Conservation (phyloP, 1,140 invertebrate genomes). For the Carcinoscorpius rotundicauda region DNA sequence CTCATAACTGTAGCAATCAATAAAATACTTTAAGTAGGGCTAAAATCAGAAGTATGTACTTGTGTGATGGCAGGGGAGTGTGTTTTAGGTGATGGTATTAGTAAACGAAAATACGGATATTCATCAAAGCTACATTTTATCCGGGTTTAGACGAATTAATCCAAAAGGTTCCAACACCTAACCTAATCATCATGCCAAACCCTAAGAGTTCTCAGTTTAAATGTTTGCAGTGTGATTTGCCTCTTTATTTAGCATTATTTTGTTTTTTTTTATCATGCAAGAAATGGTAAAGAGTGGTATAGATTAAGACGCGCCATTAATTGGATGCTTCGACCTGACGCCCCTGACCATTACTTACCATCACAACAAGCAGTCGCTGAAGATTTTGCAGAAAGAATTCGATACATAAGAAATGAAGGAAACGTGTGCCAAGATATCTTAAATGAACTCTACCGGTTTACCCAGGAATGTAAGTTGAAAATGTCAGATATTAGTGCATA, state of each 20-base stretch:
- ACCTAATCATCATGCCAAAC: no score
- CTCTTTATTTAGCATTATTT: background rate
- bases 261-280: conserved; percentile 32
- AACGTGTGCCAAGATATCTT: conserved; percentile 46
- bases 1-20: no score
- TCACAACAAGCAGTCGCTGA: conserved; percentile 46
- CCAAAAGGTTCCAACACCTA: no score
- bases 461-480: conserved; percentile 56
- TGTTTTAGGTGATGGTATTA: no score
- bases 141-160: no score
- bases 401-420: conserved; percentile 11
- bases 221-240: no score
- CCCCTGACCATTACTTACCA: conserved; percentile 49
- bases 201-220: no score
- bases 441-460: conserved; percentile 53
- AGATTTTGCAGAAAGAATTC: conserved; percentile 45
- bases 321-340: conserved; percentile 54
- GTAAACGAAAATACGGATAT: no score
- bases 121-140: no score
- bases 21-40: no score
- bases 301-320: conserved; percentile 58
- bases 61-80: no score
- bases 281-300: conserved; percentile 73
- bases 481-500: background rate
- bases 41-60: no score